Base-by-base conservation (phyloP, 2,888 invertebrate species). In the Drosophila prolongata region DNA sequence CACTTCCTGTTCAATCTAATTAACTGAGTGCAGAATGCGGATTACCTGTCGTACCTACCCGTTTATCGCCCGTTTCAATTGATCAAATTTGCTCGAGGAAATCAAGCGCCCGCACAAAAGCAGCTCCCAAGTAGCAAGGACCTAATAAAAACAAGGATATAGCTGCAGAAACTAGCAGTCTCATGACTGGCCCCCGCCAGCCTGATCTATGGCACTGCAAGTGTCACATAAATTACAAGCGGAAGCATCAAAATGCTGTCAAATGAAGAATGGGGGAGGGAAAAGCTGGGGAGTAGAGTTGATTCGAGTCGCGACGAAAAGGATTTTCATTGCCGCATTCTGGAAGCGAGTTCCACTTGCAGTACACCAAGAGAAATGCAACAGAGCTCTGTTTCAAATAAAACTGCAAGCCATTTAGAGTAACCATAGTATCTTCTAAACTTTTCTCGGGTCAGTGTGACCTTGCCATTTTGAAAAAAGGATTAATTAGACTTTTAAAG, bases 211-310 rank as follows among this genome's bases (percentile, higher is more conserved):
- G 78, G 66, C 71, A 74, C 76, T 85, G 88, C 88, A 85, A 85
- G 89, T 89, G 85, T 88, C 85, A 82, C 87, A 85, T 85, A 89
- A 85, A 85, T 89, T 89, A 88, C 85, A 77, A 85, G 74, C 83
- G 89, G 80, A 85, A 85, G 83, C 85, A 88, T 85, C 89, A 89
- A 85, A 84, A 84, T 72, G 88, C 80, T 84, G 82, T 87, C 75
- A 81, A 87, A 77, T 67, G 56, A 46, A 75, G 64, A 44, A 40
- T 34, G 44, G 49, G 55, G 14, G 27, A 13, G 24, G 24, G 3
- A 44, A 30, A 37, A 13, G 37, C 30, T 24, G 14, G 30, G 1
- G 38, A 53, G 58, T 46, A 24, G 49, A 72, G 52, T 59, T 24
- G 58, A 67, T 59, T 61, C 50, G 69, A 75, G 75, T 52, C 66